Conservation (phyloP, 1,140 invertebrate species). For the Homalodisca vitripennis region DNA sequence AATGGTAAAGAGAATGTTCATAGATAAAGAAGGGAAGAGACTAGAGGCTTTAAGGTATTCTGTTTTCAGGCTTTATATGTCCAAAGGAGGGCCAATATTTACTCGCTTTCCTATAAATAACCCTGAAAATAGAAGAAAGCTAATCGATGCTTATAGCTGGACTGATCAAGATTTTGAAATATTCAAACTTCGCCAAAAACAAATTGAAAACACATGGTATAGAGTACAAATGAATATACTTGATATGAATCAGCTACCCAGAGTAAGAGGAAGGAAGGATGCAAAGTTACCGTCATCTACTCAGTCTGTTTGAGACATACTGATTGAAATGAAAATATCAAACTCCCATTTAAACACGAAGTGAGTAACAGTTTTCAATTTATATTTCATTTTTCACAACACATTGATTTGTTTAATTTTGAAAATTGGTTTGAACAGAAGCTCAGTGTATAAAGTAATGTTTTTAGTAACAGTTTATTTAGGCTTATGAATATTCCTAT, state of each 20-base stretch:
- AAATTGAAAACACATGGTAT: background rate
- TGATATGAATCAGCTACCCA: background rate
- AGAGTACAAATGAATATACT: background rate
- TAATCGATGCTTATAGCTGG: background rate
- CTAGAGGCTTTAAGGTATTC: background rate
- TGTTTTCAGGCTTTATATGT: background rate
- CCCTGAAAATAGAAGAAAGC: background rate
- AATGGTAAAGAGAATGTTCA: conserved; percentile 7
- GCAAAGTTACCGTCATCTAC: too few relatives aligned
- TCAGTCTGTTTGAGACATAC: too few relatives aligned
- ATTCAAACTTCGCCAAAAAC: background rate
- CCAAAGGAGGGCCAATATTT: background rate
- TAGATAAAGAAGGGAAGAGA: background rate
- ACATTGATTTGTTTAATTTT: too few relatives aligned
- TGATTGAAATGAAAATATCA: too few relatives aligned
- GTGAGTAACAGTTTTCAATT: too few relatives aligned
- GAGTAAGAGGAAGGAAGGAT: too few relatives aligned
- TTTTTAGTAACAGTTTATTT: too few relatives aligned
- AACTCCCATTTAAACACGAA: too few relatives aligned
- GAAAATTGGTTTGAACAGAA: too few relatives aligned
- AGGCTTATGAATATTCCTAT: too few relatives aligned
- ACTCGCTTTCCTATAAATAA: background rate
- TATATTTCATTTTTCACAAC: too few relatives aligned
- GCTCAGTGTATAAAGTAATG: too few relatives aligned
- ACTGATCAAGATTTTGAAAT: background rate